phyloP scores from a whole-genome alignment of 37 sponge, comb jelly and placozoan species.

The Sycon ciliatum region DNA sequence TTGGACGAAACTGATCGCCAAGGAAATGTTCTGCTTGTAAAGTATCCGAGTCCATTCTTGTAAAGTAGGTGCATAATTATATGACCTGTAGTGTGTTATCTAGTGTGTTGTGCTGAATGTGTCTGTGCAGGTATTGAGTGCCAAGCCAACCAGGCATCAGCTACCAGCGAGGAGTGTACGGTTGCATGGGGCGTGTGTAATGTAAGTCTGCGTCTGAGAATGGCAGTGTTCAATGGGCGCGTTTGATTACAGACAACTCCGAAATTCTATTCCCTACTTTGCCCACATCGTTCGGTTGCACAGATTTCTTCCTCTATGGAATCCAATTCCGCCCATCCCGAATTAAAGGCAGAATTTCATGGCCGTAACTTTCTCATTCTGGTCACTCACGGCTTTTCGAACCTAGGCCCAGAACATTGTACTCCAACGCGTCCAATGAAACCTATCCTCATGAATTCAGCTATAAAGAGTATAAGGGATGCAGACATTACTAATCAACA shows the following conservation, averaged over 20 bases:
- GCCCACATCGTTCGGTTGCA: too few species aligned
- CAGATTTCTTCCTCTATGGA: too few species aligned
- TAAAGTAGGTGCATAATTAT: background rate
- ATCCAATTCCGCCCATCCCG: too few species aligned
- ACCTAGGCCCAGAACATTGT: too few species aligned
- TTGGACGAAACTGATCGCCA: background rate
- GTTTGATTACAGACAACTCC: background rate
- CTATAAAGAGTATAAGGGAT: too few species aligned
- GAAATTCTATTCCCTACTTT: too few species aligned
- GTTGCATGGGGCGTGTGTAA: constrained; percentile 99
- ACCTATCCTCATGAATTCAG: too few species aligned
- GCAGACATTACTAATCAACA: too few species aligned
- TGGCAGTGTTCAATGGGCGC: background rate
- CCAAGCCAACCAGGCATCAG: constrained; percentile 97
- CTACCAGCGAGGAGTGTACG: constrained; percentile 99
- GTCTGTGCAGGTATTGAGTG: constrained; percentile 80
- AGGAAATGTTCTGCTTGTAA: background rate
- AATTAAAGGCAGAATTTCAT: too few species aligned
- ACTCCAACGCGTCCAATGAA: too few species aligned
- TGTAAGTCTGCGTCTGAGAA: background rate
- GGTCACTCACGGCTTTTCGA: too few species aligned
- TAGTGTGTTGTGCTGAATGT: background rate
- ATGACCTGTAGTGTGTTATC: background rate
- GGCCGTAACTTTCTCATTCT: too few species aligned
- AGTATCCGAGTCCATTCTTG: background rate